phyloP scores from a whole-genome alignment of 2,797 vertebrate species.

The Mallotus villosus region DNA sequence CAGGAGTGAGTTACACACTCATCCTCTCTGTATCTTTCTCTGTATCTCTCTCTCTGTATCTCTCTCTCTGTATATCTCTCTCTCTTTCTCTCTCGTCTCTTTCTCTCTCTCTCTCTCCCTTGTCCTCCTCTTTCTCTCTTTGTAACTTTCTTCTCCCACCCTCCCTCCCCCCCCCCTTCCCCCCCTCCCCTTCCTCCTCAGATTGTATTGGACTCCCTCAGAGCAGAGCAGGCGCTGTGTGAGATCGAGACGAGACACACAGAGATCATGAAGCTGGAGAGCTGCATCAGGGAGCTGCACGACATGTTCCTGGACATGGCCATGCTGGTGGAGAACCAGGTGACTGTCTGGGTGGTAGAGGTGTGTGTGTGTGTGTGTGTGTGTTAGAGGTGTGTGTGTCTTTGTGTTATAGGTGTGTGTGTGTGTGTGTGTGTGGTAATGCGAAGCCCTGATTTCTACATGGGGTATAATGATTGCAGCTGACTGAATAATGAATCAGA shows the following conservation, averaged over 20 bases:
- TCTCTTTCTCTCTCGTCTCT: fast-evolving
- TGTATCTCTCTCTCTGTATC: not conserved
- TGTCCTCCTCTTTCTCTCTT: too few species aligned
- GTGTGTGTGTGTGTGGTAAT: slow-evolving; percentile 9
- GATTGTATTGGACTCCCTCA: slow-evolving; percentile 95
- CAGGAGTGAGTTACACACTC: slow-evolving; percentile 79
- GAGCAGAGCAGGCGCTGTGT: slow-evolving; percentile 91
- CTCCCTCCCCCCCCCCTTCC: too few species aligned
- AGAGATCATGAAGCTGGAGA: slow-evolving; percentile 95
- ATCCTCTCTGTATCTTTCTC: not conserved
- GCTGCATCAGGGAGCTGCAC: slow-evolving; percentile 93
- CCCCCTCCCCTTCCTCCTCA: slow-evolving; percentile 42
- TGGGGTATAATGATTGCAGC: slow-evolving; percentile 16
- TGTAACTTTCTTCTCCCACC: too few species aligned
- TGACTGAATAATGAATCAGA: slow-evolving; percentile 43
- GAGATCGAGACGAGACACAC: slow-evolving; percentile 93
- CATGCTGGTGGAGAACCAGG: slow-evolving; percentile 96
- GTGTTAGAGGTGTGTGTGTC: slow-evolving; percentile 17
- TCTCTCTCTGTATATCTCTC: not conserved
- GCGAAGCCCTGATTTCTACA: not conserved
- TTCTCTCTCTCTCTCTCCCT: not conserved
- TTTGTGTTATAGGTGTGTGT: slow-evolving; percentile 5
- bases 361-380: slow-evolving; percentile 24
- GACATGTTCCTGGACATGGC: slow-evolving; percentile 99
- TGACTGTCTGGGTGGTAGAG: slow-evolving; percentile 45